A percentile compares a stretch with the other conserved stretches of the same genome.
phyloP scores from a whole-genome alignment of 2,888 invertebrate species.

The Kuschelorhynchus macadamiae region DNA sequence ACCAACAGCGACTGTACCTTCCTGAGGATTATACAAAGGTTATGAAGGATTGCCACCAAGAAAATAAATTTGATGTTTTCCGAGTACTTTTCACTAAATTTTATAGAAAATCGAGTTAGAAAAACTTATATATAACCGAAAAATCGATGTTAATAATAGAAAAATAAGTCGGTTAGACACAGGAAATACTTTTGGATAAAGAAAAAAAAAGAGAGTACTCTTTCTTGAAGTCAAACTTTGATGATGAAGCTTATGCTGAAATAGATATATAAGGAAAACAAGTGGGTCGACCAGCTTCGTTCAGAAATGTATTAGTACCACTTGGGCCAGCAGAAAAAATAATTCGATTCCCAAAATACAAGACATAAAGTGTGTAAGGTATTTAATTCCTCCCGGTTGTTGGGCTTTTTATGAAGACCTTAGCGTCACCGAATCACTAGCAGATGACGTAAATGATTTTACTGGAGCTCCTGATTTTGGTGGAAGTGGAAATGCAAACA shows the following conservation, averaged over 20 bases:
- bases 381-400: slow-evolving; percentile 14
- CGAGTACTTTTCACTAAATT: slow-evolving; percentile 28
- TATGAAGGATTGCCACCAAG: slow-evolving; percentile 2
- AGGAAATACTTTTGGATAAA: slow-evolving; percentile 29
- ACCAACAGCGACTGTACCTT: slow-evolving; percentile 22
- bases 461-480: slow-evolving; percentile 22
- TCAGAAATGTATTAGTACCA: slow-evolving; percentile 35
- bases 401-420: slow-evolving; percentile 19
- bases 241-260: slow-evolving; percentile 28
- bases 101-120: slow-evolving; percentile 29
- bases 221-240: slow-evolving; percentile 35
- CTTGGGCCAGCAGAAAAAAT: too few species aligned
- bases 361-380: slow-evolving; percentile 32
- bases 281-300: slow-evolving; percentile 28
- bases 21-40: slow-evolving; percentile 28
- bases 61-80: slow-evolving; percentile 25
- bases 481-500: slow-evolving; percentile 1
- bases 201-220: slow-evolving; percentile 28
- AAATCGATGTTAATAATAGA: slow-evolving; percentile 28
- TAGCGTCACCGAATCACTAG: neutral
- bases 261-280: slow-evolving; percentile 37
- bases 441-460: slow-evolving; percentile 17
- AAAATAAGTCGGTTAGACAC: slow-evolving; percentile 36
- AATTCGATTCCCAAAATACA: neutral
- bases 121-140: slow-evolving; percentile 34